These are phyloP conservation scores for Dolichotis patagonum DNA, from an alignment of 2,113 vertebrate species.

Conservation along the genomic window DNA sequence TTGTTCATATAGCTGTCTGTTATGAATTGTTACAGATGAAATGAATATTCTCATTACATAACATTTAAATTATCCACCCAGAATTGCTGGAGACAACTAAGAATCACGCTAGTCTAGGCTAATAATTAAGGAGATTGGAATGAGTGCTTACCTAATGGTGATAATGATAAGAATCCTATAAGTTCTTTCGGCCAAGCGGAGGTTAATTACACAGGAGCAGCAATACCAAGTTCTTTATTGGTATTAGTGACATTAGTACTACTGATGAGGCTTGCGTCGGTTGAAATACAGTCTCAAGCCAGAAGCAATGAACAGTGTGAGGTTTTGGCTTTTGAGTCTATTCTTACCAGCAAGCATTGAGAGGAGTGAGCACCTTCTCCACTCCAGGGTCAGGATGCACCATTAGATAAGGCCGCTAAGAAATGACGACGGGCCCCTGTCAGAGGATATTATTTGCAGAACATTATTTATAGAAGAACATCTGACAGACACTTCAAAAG, in stretches of 20 bases:
- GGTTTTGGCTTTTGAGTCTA: background rate
- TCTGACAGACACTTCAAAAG: background rate
- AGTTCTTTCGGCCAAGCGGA: background rate
- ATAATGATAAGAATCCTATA: background rate
- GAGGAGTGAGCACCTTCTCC: background rate
- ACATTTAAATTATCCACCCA: background rate
- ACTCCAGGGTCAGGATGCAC: background rate
- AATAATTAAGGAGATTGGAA: background rate
- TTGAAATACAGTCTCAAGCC: background rate
- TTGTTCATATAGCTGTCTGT: background rate
- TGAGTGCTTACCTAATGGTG: background rate
- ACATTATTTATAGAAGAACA: slow-evolving; percentile 14
- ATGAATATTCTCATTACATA: background rate
- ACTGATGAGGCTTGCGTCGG: background rate
- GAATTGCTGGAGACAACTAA: background rate
- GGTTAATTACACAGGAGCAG: background rate
- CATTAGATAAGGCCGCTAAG: background rate
- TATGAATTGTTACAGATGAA: background rate
- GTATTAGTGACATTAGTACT: background rate
- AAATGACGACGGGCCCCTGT: background rate
- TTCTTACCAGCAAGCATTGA: background rate
- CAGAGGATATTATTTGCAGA: background rate
- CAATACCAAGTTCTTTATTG: background rate
- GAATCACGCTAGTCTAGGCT: background rate
- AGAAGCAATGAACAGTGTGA: background rate